Evolutionary conservation across 1,140 invertebrate species (phyloP).

Genomic region (Tenebrio molitor): DNA sequence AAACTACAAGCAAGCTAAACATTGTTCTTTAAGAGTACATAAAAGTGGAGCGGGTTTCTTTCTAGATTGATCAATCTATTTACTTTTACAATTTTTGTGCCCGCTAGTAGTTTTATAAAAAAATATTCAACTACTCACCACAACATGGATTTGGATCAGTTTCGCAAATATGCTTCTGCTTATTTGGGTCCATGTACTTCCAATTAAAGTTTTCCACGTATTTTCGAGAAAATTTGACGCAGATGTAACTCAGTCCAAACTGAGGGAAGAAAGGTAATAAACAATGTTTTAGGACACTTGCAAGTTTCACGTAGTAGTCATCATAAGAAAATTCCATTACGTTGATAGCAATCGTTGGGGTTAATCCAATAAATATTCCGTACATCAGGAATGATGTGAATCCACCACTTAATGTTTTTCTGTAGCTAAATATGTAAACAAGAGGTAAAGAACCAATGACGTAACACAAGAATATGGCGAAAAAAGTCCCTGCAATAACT

Average conservation of each 20-base stretch:
- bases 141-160: constrained; percentile 55
- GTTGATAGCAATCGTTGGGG: constrained; percentile 53
- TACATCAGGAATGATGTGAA: constrained; percentile 57
- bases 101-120: no score
- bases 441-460: constrained; percentile 58
- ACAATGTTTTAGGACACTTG: constrained; percentile 45
- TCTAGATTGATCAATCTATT: no score
- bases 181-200: constrained; percentile 44
- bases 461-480: constrained; percentile 54
- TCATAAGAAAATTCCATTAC: constrained; percentile 53
- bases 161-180: constrained; percentile 41
- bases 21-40: no score
- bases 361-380: constrained; percentile 58
- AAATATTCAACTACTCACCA: constrained; percentile 16
- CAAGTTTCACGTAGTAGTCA: constrained; percentile 50
- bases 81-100: no score
- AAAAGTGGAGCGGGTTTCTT: no score
- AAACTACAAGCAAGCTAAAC: no score
- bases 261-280: constrained; percentile 56
- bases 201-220: constrained; percentile 59
- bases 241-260: constrained; percentile 53
- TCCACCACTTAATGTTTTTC: constrained; percentile 56
- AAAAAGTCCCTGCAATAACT: constrained; percentile 53
- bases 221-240: constrained; percentile 55
- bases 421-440: constrained; percentile 60